Evolutionary conservation across 2,113 vertebrate species (phyloP), one percentile per base, ranked within the genome.

Genomic region (Epinephelus moara): DNA sequence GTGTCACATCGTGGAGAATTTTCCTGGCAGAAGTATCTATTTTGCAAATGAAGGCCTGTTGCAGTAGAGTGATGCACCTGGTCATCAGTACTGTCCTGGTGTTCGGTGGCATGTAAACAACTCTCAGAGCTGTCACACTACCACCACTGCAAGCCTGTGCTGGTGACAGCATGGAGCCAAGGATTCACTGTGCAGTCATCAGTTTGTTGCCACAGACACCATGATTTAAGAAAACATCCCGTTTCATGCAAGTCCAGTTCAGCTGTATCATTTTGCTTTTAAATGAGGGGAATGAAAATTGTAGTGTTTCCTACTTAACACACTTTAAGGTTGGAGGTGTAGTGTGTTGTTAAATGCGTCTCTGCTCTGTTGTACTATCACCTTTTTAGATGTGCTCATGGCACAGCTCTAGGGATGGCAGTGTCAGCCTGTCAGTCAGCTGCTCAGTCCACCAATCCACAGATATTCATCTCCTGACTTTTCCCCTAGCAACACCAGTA

Each of bases 31-130:
- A 49, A 37, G 70, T 50, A 50, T 59, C 19, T 1, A 37, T 59
- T 69, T 61, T 56, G 62, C 25, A 81, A 81, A 77, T 0, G 11
- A 78, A 25, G 52, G 56, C 0, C 62, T 74, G 0, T 42, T 33
- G 52, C 49, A 71, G 13, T 71, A 21, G 50, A 73, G 49, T 2
- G 25, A 13, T 27, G 53, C 18, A 61, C 3, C 25, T 71, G 18
- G 14, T 49, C 37, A 71, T 71, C 25, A 72, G 42, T 2, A 11
- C 18, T 27, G n/a, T 59, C 53, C 40, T 25, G 30, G 42, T 55
- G 45, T 50, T 52, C 25, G 15, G 2, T 70, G 62, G 23, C 12
- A 37, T 53, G 61, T 73, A 47, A 60, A 75, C 70, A 74, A 70
- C 56, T 33, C 30, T 59, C 10, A 45, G 40, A 49, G 37, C 10